phyloP scores from a whole-genome alignment of 1,140 invertebrate species.

The Danaus melanippus region DNA sequence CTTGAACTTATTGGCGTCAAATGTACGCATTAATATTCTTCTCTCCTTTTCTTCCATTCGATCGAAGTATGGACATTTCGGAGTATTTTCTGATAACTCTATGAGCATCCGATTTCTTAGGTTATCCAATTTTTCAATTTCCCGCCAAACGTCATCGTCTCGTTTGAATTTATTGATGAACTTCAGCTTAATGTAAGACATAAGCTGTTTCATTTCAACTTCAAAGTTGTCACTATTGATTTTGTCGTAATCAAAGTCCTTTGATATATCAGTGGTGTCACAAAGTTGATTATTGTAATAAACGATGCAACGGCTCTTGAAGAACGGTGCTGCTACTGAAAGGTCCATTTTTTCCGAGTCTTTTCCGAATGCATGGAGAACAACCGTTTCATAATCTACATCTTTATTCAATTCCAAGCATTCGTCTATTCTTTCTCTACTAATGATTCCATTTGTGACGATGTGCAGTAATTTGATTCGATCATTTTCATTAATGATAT shows the following conservation, averaged over 20 bases:
- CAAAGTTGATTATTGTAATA: conserved; percentile 23
- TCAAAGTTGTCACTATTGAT: conserved; percentile 26
- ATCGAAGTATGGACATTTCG: conserved; percentile 7
- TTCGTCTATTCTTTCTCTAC: neutral
- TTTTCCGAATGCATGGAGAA: conserved; percentile 26
- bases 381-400: conserved; percentile 27
- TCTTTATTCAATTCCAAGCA: conserved; percentile 22
- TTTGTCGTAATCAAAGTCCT: conserved; percentile 24
- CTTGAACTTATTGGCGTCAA: conserved; percentile 24
- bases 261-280: conserved; percentile 25
- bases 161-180: conserved; percentile 22
- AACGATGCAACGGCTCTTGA: conserved; percentile 24
- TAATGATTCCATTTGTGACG: conserved; percentile 28
- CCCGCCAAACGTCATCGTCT: conserved; percentile 17
- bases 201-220: conserved; percentile 21
- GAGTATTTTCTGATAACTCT: conserved; percentile 13
- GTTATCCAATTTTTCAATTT: conserved; percentile 29
- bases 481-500: conserved; percentile 6
- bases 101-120: conserved; percentile 21
- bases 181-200: conserved; percentile 28
- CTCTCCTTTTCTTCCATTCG: conserved; percentile 22
- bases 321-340: conserved; percentile 32
- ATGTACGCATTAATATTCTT: conserved; percentile 20
- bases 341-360: conserved; percentile 11
- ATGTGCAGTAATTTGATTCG: conserved; percentile 28